Base-by-base conservation (phyloP, 2,113 vertebrate genomes). In the Hemicordylus capensis region DNA sequence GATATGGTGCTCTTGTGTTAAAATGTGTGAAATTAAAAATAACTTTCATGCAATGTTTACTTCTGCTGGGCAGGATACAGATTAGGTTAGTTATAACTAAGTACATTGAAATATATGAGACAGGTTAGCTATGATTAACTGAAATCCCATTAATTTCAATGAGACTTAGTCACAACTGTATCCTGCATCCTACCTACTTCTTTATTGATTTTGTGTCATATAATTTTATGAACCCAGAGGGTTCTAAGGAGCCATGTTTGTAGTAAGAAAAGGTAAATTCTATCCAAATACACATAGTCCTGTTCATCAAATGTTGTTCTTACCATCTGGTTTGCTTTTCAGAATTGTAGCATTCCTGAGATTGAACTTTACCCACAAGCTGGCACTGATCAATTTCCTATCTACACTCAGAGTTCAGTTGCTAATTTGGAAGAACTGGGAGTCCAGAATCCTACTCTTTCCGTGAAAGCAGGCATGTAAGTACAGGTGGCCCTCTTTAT, bases 381-480 rank as follows among this genome's bases (percentile, higher is more conserved):
- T 80, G 91, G 89, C 3, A 54, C 84, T 61, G 88, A 87, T 1
- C 89, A 82, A 69, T 73, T 82, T 78, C 92, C 95, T 5, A 22
- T 96, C 86, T 91, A 83, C 84, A 89, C 97, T 63, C 94, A 95
- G 67, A 85, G 64, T 72, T 95, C 96, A 15, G 81, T 93, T 85
- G 89, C 96, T 75, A 93, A 93, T 84, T 91, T 97, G 81, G 96
- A 96, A 85, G 93, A 95, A 26, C 79, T 96, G 77, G 95, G 95
- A 87, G 76, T 96, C 51, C 93, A 95, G 48, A 95, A 94, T 84
- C 87, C 93, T 73, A 94, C 93, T 3, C 89, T 98, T 83, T 89
- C 80, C 51, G 96, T 98, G 88, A 96, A 91, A 85, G 96, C 97
- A 31, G 98, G 97, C 95, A 96, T 96, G 98, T 98, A 91, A 85